Evolutionary conservation across 2,888 invertebrate species (phyloP).

Genomic region (Polylopha cassiicola): DNA sequence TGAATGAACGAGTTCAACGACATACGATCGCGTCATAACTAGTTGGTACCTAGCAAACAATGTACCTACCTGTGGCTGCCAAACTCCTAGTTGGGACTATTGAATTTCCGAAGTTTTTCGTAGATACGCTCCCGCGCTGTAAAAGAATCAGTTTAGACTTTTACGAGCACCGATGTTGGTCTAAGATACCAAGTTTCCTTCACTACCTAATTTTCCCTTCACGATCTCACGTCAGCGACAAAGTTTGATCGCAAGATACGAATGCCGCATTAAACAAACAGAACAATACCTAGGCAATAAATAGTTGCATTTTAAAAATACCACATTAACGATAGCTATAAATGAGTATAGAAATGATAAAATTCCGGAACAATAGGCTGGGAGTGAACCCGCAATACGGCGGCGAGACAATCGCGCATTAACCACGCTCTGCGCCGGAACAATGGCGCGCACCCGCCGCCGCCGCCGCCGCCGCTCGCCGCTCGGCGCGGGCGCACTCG

Average conservation of each 20-base stretch:
- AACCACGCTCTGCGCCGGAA: conserved; percentile 56
- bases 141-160: no score
- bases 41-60: no score
- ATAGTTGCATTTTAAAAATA: conserved; percentile 37
- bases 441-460: conserved; percentile 39
- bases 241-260: conserved; percentile 21
- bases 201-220: no score
- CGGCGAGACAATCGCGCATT: conserved; percentile 55
- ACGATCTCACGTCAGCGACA: no score
- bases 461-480: conserved; percentile 21
- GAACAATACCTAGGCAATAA: conserved; percentile 20
- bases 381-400: conserved; percentile 24
- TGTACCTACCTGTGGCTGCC: no score
- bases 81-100: no score
- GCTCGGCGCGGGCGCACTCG: conserved; percentile 15
- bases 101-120: no score
- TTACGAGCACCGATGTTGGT: no score
- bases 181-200: no score
- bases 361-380: conserved; percentile 33
- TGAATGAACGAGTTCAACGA: no score
- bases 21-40: no score
- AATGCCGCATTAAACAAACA: conserved; percentile 16
- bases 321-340: conserved; percentile 46
- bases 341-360: conserved; percentile 47
- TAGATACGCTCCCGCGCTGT: no score